Conservation (phyloP, 23 tunicate genomes). For the Pegea sp. region DNA sequence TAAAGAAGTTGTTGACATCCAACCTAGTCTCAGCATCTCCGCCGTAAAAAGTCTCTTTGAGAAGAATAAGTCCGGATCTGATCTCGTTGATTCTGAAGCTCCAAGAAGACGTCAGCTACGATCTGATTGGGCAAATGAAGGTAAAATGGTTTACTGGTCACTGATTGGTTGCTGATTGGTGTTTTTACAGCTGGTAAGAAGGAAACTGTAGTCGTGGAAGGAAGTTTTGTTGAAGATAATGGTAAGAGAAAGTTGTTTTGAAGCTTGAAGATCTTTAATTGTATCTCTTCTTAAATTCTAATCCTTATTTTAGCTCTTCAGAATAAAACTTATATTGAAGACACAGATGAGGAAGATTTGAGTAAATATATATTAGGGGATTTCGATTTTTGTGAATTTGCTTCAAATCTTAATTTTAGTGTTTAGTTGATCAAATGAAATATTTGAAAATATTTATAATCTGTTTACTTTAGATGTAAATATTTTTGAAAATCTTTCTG, state of each 20-base stretch:
- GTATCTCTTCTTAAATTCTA: not conserved
- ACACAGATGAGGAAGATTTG: too few relatives aligned
- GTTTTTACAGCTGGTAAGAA: slow-evolving; percentile 2
- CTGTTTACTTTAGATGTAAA: too few relatives aligned
- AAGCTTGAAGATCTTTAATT: not conserved
- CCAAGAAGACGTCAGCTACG: not conserved
- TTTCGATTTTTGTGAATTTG: too few relatives aligned
- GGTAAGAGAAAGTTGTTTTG: slow-evolving; percentile 3
- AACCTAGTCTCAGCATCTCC: slow-evolving; percentile 37
- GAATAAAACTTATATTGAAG: not conserved
- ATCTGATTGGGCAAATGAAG: not conserved
- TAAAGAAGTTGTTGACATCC: slow-evolving; percentile 44
- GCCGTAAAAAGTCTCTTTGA: slow-evolving; percentile 42
- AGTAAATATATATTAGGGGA: too few relatives aligned
- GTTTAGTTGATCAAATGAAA: too few relatives aligned
- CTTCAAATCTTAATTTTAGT: too few relatives aligned
- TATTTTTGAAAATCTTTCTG: too few relatives aligned
- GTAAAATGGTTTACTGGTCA: not conserved
- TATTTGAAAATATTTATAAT: too few relatives aligned
- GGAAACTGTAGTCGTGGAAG: slow-evolving; percentile 23
- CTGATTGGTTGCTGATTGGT: not conserved
- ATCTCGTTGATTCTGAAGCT: not conserved
- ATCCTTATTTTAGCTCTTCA: not conserved
- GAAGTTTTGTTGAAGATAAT: slow-evolving; percentile 14
- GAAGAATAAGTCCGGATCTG: not conserved